Evolutionary conservation across 2,888 invertebrate genomes (phyloP).

Genomic region (Megamerina dolium): DNA sequence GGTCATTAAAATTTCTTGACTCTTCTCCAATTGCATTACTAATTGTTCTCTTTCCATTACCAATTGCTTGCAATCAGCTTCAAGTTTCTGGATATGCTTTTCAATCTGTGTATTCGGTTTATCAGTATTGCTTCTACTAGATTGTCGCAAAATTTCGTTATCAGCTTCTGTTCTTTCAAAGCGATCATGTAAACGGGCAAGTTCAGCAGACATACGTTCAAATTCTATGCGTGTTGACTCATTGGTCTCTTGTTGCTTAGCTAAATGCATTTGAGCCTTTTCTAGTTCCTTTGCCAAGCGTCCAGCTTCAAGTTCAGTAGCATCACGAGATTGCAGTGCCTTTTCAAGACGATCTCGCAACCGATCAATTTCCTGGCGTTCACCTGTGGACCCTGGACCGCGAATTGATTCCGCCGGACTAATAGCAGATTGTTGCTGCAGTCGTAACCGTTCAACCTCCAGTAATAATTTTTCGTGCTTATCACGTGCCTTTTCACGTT

Average conservation of each 20-base stretch:
- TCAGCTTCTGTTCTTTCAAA: slow-evolving; percentile 72
- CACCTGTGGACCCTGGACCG: slow-evolving; percentile 55
- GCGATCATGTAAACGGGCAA: slow-evolving; percentile 74
- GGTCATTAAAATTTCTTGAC: slow-evolving; percentile 86
- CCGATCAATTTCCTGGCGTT: slow-evolving; percentile 74
- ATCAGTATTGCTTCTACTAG: slow-evolving; percentile 61
- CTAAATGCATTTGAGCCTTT: slow-evolving; percentile 76
- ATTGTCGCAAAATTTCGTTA: slow-evolving; percentile 67
- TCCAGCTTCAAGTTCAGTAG: slow-evolving; percentile 79
- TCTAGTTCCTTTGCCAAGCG: slow-evolving; percentile 78
- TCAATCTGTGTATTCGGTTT: slow-evolving; percentile 79
- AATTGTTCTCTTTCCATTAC: slow-evolving; percentile 78
- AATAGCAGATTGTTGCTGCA: slow-evolving; percentile 50
- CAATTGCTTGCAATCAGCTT: slow-evolving; percentile 78
- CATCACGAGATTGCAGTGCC: slow-evolving; percentile 66
- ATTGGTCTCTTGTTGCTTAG: slow-evolving; percentile 76
- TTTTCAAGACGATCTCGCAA: slow-evolving; percentile 81
- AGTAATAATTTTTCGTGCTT: slow-evolving; percentile 73
- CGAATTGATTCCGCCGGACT: slow-evolving; percentile 47
- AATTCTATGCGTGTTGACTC: slow-evolving; percentile 79
- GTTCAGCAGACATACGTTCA: slow-evolving; percentile 75
- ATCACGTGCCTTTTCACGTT: slow-evolving; percentile 82
- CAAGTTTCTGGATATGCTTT: slow-evolving; percentile 77
- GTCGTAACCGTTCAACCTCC: slow-evolving; percentile 57
- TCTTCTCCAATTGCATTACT: slow-evolving; percentile 84